phyloP scores from a whole-genome alignment of 1,140 invertebrate genomes.

The Glomeris maerens region DNA sequence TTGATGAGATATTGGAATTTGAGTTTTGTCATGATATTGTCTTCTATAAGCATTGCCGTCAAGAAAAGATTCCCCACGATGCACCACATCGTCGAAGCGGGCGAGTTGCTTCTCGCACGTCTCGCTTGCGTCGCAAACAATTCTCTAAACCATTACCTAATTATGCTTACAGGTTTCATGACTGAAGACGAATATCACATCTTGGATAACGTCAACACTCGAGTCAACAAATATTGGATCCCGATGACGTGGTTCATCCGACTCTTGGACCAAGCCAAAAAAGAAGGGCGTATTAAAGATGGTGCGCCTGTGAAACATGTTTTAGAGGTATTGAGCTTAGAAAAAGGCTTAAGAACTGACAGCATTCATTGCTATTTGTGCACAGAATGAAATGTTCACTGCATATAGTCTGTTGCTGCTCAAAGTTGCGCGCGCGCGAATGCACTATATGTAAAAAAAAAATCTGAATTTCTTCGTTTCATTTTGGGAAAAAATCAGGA shows the following conservation, averaged over 20 bases:
- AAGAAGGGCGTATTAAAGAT: slow-evolving; percentile 60
- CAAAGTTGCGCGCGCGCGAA: too few species aligned
- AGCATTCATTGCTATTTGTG: too few species aligned
- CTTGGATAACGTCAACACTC: slow-evolving; percentile 71
- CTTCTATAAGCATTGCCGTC: slow-evolving; percentile 18
- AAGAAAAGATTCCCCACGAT: slow-evolving; percentile 22
- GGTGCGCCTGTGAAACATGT: slow-evolving; percentile 24
- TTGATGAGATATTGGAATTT: slow-evolving; percentile 20
- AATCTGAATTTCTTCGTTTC: not conserved
- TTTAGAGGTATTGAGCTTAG: slow-evolving; percentile 5
- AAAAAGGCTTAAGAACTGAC: not conserved
- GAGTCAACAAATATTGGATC: slow-evolving; percentile 89
- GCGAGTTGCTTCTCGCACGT: slow-evolving; percentile 12
- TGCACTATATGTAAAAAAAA: not conserved
- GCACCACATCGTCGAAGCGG: slow-evolving; percentile 21
- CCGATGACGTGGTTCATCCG: slow-evolving; percentile 80
- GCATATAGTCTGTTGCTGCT: not conserved
- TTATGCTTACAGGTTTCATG: slow-evolving; percentile 83
- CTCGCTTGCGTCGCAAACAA: too few species aligned
- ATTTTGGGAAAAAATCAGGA: slow-evolving; percentile 18
- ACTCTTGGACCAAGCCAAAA: slow-evolving; percentile 67
- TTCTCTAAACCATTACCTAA: too few species aligned
- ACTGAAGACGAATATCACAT: slow-evolving; percentile 78
- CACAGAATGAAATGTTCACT: not conserved
- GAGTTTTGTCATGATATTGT: slow-evolving; percentile 17